Conservation (phyloP, 2,888 invertebrate species). For the Lasius fuliginosus region DNA sequence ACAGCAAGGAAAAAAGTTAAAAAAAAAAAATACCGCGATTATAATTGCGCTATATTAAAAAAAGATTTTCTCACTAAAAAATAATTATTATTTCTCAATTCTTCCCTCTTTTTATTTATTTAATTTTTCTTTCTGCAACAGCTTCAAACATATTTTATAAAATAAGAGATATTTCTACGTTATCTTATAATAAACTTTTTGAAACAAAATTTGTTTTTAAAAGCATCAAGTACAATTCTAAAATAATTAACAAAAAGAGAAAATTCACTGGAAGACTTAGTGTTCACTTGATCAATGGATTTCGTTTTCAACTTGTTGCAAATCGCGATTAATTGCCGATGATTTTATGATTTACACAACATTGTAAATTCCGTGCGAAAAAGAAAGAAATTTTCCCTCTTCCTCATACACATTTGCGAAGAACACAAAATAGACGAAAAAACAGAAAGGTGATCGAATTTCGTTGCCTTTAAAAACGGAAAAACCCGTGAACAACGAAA, state of each 20-base stretch:
- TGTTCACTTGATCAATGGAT: background rate
- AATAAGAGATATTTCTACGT: background rate
- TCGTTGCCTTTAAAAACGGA: background rate
- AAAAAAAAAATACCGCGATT: background rate
- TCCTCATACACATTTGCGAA: background rate
- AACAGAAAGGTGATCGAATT: constrained; percentile 7
- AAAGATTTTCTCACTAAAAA: background rate
- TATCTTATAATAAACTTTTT: background rate
- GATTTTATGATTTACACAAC: background rate
- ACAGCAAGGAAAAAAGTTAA: background rate
- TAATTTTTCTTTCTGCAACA: background rate
- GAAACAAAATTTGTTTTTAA: background rate
- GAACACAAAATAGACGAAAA: background rate
- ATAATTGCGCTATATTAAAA: background rate
- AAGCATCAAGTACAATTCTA: background rate
- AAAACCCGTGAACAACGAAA: background rate
- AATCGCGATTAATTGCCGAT: background rate
- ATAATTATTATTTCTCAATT: background rate
- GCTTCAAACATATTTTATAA: background rate
- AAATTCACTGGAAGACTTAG: background rate
- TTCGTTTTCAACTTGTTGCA: background rate
- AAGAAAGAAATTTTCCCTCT: background rate
- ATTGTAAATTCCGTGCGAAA: background rate
- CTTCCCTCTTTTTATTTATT: background rate
- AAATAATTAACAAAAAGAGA: background rate